These are phyloP conservation scores for Drosophila nr. fundita DNA, from an alignment of 2,888 invertebrate species.

Conservation along the genomic window DNA sequence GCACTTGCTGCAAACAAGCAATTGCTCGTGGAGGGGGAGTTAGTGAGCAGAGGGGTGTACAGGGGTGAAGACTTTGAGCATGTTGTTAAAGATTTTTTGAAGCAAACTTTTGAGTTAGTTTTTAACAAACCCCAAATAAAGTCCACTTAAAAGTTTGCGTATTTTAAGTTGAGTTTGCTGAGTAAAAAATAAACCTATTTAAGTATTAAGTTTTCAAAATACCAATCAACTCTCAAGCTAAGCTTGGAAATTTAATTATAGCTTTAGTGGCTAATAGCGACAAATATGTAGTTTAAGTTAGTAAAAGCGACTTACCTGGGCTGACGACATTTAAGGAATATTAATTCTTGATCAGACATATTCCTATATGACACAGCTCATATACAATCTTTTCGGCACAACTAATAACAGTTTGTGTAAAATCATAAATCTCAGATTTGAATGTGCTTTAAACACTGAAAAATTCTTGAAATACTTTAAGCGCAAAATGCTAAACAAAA, in stretches of 20 bases:
- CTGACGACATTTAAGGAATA: neutral
- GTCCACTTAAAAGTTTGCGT: neutral
- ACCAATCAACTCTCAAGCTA: neutral
- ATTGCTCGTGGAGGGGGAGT: neutral
- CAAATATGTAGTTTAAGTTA: neutral
- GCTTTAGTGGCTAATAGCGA: neutral
- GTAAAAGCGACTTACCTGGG: neutral
- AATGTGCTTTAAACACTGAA: neutral
- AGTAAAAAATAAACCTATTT: neutral
- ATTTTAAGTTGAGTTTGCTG: no score
- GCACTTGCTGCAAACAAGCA: conserved; percentile 46
- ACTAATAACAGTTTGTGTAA: neutral
- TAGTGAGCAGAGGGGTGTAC: neutral
- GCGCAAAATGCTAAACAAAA: neutral
- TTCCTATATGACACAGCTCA: no score
- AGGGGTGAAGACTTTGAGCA: conserved; percentile 6
- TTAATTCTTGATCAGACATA: neutral
- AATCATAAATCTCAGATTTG: neutral
- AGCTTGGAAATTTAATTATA: neutral
- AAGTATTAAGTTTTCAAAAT: neutral
- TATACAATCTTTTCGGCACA: neutral
- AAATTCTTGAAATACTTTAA: neutral
- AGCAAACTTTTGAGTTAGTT: conserved; percentile 1
- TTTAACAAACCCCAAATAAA: conserved; percentile 6
- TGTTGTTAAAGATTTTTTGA: neutral